Evolutionary conservation across 2,113 vertebrate species (phyloP).

Genomic region (Chitala chitala): DNA sequence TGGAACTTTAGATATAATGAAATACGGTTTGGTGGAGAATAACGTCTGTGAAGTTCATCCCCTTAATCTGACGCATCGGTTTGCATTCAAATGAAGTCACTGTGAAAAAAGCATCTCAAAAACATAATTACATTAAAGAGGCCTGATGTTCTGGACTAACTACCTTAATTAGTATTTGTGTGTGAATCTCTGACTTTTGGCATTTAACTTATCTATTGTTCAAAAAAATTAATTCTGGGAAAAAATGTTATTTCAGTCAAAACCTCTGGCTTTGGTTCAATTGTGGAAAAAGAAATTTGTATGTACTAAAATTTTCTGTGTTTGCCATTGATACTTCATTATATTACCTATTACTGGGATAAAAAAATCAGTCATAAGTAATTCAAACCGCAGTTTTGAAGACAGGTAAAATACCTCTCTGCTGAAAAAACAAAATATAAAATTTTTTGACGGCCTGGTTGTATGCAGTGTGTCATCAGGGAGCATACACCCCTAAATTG

Average conservation of each 20-base stretch:
- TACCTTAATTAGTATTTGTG: conserved; percentile 2
- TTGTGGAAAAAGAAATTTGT: neutral
- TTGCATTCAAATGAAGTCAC: neutral
- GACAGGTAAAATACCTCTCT: neutral
- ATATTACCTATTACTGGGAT: no score
- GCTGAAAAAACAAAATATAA: neutral
- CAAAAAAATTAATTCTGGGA: neutral
- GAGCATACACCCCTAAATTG: conserved; percentile 28
- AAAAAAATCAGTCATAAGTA: neutral
- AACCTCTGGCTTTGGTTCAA: no score
- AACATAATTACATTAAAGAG: neutral
- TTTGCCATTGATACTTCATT: neutral
- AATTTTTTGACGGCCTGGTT: neutral
- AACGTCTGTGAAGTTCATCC: neutral
- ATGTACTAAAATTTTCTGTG: no score
- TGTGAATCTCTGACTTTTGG: conserved; percentile 8
- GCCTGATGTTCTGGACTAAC: conserved; percentile 6
- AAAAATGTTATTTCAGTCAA: neutral
- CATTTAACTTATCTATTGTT: neutral
- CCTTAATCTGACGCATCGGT: neutral
- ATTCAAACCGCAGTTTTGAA: conserved; percentile 7
- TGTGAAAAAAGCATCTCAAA: neutral
- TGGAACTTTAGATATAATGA: neutral
- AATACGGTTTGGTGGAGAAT: neutral
- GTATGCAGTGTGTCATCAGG: neutral